Conservation (phyloP, 2,797 vertebrate genomes). For the Peromyscus aztecus region DNA sequence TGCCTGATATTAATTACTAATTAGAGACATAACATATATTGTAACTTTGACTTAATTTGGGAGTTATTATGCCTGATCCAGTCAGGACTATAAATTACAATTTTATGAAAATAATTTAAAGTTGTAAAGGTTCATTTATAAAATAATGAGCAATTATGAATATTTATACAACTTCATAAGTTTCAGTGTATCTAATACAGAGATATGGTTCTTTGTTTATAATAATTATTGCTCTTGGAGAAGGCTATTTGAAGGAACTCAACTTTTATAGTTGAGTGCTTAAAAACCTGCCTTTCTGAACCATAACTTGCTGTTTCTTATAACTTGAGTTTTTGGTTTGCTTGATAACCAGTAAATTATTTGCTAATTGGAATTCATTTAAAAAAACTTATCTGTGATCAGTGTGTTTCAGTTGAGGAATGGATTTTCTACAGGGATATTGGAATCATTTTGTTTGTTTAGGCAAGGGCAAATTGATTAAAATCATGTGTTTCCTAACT, state of each 20-base stretch:
- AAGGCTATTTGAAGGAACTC: slow-evolving; percentile 42
- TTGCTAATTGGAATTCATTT: slow-evolving; percentile 82
- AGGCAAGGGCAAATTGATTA: slow-evolving; percentile 98
- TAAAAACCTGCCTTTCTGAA: slow-evolving; percentile 90
- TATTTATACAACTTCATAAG: not conserved
- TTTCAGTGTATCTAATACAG: slow-evolving; percentile 53
- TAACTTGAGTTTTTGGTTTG: slow-evolving; percentile 82
- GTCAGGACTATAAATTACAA: slow-evolving; percentile 20
- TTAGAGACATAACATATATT: slow-evolving; percentile 23
- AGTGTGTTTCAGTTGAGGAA: slow-evolving; percentile 85
- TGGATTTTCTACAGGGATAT: slow-evolving; percentile 85
- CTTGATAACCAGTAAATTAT: slow-evolving; percentile 85
- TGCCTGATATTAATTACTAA: not conserved
- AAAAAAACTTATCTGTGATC: slow-evolving; percentile 82
- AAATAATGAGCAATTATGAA: slow-evolving; percentile 51
- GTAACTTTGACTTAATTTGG: slow-evolving; percentile 56
- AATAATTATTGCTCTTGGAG: slow-evolving; percentile 30
- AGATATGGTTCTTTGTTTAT: slow-evolving; percentile 41
- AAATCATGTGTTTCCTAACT: slow-evolving; percentile 92
- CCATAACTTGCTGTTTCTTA: slow-evolving; percentile 86
- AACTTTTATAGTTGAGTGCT: slow-evolving; percentile 53
- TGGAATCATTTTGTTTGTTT: slow-evolving; percentile 91
- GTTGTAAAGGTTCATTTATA: slow-evolving; percentile 25
- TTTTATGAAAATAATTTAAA: slow-evolving; percentile 35
- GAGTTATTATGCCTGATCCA: slow-evolving; percentile 50